Conservation (phyloP, 1,140 invertebrate species). For the Dermatophagoides farinae region DNA sequence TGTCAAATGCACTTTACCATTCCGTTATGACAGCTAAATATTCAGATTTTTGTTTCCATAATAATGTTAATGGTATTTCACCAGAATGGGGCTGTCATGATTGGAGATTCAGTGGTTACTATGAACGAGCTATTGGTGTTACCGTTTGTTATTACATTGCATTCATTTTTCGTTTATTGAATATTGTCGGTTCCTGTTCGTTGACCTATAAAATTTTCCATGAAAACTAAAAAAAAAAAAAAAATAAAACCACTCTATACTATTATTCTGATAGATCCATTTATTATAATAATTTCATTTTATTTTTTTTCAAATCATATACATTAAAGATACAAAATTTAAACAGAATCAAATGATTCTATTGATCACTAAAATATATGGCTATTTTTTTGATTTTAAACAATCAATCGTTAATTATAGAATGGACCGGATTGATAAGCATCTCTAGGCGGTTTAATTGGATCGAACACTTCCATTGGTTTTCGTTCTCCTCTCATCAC, state of each 20-base stretch:
- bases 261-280: background rate
- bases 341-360: background rate
- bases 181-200: conserved; percentile 1
- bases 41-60: background rate
- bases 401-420: background rate
- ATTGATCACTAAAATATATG: background rate
- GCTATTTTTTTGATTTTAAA: background rate
- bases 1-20: background rate
- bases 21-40: background rate
- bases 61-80: background rate
- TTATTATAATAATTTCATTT: background rate
- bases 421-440: conserved; percentile 1
- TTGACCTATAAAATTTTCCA: background rate
- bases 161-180: conserved; percentile 1
- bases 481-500: conserved; percentile 8
- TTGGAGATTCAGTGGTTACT: background rate
- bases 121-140: background rate
- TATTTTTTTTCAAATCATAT: background rate
- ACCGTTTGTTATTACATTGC: background rate
- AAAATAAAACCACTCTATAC: background rate
- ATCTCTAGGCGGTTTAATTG: conserved; percentile 6
- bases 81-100: conserved; percentile 6
- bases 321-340: background rate
- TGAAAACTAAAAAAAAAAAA: background rate
- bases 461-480: background rate